A percentile compares a stretch with the other conserved stretches of the same genome.
Evolutionary conservation across 2,888 invertebrate genomes (phyloP).

Genomic region (Druceiella hillmani): DNA sequence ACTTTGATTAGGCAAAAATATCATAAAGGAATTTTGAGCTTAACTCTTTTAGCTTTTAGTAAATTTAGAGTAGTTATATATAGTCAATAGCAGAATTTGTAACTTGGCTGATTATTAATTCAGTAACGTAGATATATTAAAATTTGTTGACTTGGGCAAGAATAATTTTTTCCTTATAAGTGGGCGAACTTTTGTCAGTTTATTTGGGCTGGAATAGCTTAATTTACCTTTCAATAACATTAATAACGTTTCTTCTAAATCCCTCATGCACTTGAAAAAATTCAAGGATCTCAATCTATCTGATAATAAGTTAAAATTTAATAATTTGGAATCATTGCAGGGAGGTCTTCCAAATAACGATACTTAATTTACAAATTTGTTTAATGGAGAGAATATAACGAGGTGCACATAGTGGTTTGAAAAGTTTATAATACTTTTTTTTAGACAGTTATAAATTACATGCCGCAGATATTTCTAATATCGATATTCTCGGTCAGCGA

Average conservation of each 20-base stretch:
- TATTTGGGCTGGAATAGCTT: constrained; percentile 74
- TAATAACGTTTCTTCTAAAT: constrained; percentile 62
- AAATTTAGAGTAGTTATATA: constrained; percentile 67
- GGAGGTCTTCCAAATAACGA: constrained; percentile 70
- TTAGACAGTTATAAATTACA: constrained; percentile 68
- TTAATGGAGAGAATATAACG: constrained; percentile 68
- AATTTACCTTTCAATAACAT: constrained; percentile 70
- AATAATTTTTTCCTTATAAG: constrained; percentile 68
- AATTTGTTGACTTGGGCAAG: constrained; percentile 71
- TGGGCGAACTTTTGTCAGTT: constrained; percentile 66
- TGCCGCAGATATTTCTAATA: constrained; percentile 60
- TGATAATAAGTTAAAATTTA: constrained; percentile 64
- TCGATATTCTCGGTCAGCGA: constrained; percentile 72
- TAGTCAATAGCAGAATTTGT: constrained; percentile 74
- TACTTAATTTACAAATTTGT: constrained; percentile 69
- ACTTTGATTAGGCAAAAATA: constrained; percentile 77
- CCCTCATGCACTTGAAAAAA: constrained; percentile 71
- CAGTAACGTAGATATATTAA: constrained; percentile 66
- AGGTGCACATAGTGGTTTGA: constrained; percentile 68
- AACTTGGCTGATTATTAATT: constrained; percentile 79
- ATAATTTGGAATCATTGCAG: constrained; percentile 71
- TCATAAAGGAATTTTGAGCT: constrained; percentile 63
- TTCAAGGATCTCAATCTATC: constrained; percentile 74
- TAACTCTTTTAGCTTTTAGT: constrained; percentile 70
- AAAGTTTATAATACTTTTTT: constrained; percentile 72